phyloP scores from a whole-genome alignment of 2,797 vertebrate species.

The Sarcoramphus papa region DNA sequence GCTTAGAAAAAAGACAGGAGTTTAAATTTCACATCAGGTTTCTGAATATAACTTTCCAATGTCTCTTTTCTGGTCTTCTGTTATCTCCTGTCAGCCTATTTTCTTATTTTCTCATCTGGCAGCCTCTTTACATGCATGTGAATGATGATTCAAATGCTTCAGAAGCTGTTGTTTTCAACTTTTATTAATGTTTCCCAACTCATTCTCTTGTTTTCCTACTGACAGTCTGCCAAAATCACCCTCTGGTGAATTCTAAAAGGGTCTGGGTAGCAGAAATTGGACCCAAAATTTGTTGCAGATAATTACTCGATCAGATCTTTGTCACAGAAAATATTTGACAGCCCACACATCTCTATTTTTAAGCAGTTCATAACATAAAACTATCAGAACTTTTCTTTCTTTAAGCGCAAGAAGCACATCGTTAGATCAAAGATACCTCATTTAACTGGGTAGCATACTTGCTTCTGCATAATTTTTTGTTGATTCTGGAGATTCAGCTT shows the following conservation, averaged over 20 bases:
- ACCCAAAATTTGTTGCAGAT: conserved; percentile 57
- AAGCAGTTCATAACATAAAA: conserved; percentile 11
- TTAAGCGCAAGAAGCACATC: background rate
- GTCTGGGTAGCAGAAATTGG: conserved; percentile 54
- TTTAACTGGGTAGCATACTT: background rate
- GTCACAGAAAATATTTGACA: conserved; percentile 64
- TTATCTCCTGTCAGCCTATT: background rate
- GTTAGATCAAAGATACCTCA: background rate
- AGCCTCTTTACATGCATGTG: conserved; percentile 23
- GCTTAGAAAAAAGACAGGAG: background rate
- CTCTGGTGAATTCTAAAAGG: conserved; percentile 68
- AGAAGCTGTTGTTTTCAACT: conserved; percentile 65
- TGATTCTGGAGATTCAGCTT: background rate
- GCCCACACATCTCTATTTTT: conserved; percentile 66
- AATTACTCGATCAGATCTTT: conserved; percentile 69
- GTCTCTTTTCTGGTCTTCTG: background rate
- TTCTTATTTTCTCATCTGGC: conserved; percentile 38
- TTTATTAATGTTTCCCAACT: conserved; percentile 70
- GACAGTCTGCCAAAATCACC: conserved; percentile 69
- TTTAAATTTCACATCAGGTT: conserved; percentile 15
- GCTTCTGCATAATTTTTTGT: background rate
- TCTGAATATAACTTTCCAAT: background rate
- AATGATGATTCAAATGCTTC: conserved; percentile 54
- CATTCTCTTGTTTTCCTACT: conserved; percentile 60
- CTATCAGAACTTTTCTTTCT: conserved; percentile 29